A percentile compares a stretch with the other conserved stretches of the same genome.
phyloP scores from a whole-genome alignment of 2,797 vertebrate genomes.

The Muraenolepis orangiensis region DNA sequence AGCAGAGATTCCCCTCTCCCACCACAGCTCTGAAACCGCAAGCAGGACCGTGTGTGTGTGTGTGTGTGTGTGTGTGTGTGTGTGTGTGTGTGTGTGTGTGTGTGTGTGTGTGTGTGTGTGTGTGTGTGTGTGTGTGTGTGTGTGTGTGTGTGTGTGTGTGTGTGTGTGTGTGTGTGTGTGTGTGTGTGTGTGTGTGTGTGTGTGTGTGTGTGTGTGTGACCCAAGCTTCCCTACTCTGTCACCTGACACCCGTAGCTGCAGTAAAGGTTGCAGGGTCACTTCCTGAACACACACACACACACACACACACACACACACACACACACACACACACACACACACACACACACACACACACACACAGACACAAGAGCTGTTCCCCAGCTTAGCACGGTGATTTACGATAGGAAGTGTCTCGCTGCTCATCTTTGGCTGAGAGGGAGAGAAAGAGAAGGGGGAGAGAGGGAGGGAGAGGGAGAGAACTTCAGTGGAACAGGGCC shows the following conservation, averaged over 20 bases:
- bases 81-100: background rate
- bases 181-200: conserved; percentile 43
- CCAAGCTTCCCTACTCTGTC: conserved; percentile 70
- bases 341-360: conserved; percentile 28
- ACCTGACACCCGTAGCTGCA: conserved; percentile 86
- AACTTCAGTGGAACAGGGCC: background rate
- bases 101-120: conserved; percentile 8
- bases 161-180: conserved; percentile 28
- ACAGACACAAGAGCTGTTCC: conserved; percentile 82
- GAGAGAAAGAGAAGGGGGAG: conserved; percentile 69
- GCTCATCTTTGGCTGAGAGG: conserved; percentile 76
- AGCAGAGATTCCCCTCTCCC: background rate
- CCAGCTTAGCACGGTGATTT: conserved; percentile 93
- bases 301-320: conserved; percentile 20
- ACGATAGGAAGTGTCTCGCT: conserved; percentile 72
- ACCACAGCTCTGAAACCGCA: background rate
- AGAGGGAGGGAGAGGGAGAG: conserved; percentile 31
- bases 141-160: background rate
- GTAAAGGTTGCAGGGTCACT: conserved; percentile 92
- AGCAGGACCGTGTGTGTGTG: background rate
- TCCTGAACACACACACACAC: conserved; percentile 75
- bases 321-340: conserved; percentile 12
- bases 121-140: background rate
- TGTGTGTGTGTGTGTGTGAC: conserved; percentile 45
- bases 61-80: background rate